Evolutionary conservation across 2,113 vertebrate genomes (phyloP).

Genomic region (Gulo gulo): DNA sequence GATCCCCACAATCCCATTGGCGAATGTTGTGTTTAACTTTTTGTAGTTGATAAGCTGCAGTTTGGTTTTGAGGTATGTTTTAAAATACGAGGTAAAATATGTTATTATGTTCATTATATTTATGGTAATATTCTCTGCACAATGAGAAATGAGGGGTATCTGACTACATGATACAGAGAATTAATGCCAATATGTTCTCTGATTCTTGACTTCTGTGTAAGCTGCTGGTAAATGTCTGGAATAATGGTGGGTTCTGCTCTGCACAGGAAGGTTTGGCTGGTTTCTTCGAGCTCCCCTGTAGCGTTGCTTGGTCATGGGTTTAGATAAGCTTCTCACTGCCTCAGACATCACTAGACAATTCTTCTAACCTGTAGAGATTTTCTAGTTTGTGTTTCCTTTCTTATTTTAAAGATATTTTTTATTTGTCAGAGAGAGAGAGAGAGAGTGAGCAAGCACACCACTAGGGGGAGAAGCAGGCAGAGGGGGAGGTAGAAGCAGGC

Average conservation of each 20-base stretch:
- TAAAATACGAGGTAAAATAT: not conserved
- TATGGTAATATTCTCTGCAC: not conserved
- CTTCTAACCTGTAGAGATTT: not conserved
- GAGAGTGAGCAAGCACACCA: too few species aligned
- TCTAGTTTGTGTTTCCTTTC: not conserved
- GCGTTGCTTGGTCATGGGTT: not conserved
- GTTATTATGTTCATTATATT: not conserved
- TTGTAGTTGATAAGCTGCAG: not conserved
- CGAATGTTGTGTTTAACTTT: not conserved
- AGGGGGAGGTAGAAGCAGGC: too few species aligned
- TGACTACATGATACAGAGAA: not conserved
- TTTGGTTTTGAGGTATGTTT: not conserved
- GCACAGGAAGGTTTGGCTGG: not conserved
- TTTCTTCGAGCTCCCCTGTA: not conserved
- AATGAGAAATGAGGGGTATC: not conserved
- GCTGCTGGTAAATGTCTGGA: not conserved
- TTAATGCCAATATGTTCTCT: not conserved
- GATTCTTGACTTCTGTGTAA: not conserved
- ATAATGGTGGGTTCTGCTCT: not conserved
- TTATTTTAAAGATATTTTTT: not conserved
- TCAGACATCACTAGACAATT: not conserved
- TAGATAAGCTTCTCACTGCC: not conserved
- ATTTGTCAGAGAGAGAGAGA: too few species aligned
- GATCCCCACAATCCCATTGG: not conserved
- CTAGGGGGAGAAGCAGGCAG: too few species aligned